Base-by-base conservation (phyloP, 2,113 vertebrate genomes). In the Chauna torquata region DNA sequence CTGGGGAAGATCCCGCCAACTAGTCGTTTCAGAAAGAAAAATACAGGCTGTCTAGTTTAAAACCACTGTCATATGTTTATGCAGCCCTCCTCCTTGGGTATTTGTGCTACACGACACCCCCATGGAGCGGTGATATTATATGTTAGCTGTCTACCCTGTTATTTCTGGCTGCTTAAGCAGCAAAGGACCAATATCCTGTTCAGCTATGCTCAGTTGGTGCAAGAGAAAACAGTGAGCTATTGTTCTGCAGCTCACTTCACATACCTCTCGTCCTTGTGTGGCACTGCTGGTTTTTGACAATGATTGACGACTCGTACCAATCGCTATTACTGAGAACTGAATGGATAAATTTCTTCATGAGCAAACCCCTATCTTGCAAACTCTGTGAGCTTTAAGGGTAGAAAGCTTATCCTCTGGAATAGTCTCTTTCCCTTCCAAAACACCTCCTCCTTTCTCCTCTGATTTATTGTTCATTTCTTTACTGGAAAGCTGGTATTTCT, bases 121-220 rank as follows among this genome's bases (percentile, higher is more conserved):
- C 12, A 15, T 7, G 86, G 59, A 80, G 82, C 18, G 2, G 45
- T 32, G 77, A 94, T 93, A 61, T 94, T 90, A 94, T 2, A 59
- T 1, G 50, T 88, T 94, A 54, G 6, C 78, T 92, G 88, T 58
- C 85, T 65, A 50, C 66, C 87, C 93, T 94, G 92, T 64, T 90
- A 94, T 92, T 96, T 86, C 82, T 95, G 94, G 87, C 91, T 93
- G 91, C 87, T 90, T 86, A 90, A 90, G 90, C 92, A 92, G 95
- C 91, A 85, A 85, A 95, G 91, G 58, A 82, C 54, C 86, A 82
- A 92, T 44, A 89, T 82, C 89, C 88, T 30, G 1, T 5, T 83
- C 64, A 50, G 86, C 50, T 83, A 19, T 16, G 91, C 89, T 94
- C 94, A 22, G 79, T 1, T 72, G 94, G 86, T 76, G 90, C 69